These are phyloP conservation scores for Netelia fuscicornis DNA, from an alignment of 2,888 invertebrate genomes.

Conservation along the genomic window DNA sequence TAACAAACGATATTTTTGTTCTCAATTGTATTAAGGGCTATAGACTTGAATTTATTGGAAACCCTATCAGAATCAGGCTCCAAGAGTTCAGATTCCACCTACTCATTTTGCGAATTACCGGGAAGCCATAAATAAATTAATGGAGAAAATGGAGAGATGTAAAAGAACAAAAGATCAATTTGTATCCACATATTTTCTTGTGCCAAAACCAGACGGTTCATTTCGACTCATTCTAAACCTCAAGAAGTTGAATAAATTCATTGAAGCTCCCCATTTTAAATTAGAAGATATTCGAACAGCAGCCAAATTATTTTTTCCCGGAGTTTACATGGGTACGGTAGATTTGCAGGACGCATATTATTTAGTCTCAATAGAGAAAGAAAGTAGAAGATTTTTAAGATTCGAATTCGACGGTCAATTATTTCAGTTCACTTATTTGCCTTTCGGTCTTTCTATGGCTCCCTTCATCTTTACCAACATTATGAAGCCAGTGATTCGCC, in stretches of 20 bases:
- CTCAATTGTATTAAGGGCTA: constrained; percentile 55
- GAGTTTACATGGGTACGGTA: not conserved
- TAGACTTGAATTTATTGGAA: constrained; percentile 32
- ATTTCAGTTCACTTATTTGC: constrained; percentile 53
- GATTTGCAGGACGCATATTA: constrained; percentile 64
- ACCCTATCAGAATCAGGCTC: not conserved
- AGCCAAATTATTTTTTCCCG: not conserved
- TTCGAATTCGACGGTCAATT: constrained; percentile 48
- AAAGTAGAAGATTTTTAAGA: constrained; percentile 33
- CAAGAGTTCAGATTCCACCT: constrained; percentile 10
- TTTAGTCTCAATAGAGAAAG: constrained; percentile 13
- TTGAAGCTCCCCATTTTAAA: constrained; percentile 2
- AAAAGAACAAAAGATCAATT: constrained; percentile 35
- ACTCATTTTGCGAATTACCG: constrained; percentile 19
- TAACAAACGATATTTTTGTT: constrained; percentile 52
- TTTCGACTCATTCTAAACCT: constrained; percentile 61
- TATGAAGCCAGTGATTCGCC: constrained; percentile 47
- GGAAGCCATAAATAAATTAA: constrained; percentile 21
- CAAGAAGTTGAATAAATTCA: not conserved
- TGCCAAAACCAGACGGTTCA: constrained; percentile 54
- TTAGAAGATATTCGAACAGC: not conserved
- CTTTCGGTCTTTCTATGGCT: constrained; percentile 43
- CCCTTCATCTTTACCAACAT: constrained; percentile 59
- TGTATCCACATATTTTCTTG: constrained; percentile 57
- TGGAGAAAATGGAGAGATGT: constrained; percentile 49